Percentiles rank a stretch among this genome's conserved stretches.
Evolutionary conservation across 2,113 vertebrate genomes (phyloP).

Genomic region (pig (Sus scrofa)): T2T-Sscrofa CM000812.6:216648001-216648500

Average conservation of each 20-base stretch:
- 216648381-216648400: background rate
- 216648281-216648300: background rate
- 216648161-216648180: background rate
- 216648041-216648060: background rate
- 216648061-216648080: background rate
- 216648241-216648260: background rate
- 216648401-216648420: background rate
- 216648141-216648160: background rate
- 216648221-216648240: too few relatives aligned
- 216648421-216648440: background rate
- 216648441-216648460: background rate
- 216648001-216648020: background rate
- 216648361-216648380: background rate
- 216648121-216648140: background rate
- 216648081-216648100: background rate
- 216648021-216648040: constrained; percentile 1
- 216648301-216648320: background rate
- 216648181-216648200: background rate
- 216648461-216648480: background rate
- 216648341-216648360: background rate
- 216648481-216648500: constrained; percentile 28
- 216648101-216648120: background rate
- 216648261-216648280: background rate
- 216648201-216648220: background rate
- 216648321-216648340: background rate